Evolutionary conservation across 30 jellyfish, hydroid and myxozoan genomes (phyloP).

Genomic region (Turritopsis rubra): DNA sequence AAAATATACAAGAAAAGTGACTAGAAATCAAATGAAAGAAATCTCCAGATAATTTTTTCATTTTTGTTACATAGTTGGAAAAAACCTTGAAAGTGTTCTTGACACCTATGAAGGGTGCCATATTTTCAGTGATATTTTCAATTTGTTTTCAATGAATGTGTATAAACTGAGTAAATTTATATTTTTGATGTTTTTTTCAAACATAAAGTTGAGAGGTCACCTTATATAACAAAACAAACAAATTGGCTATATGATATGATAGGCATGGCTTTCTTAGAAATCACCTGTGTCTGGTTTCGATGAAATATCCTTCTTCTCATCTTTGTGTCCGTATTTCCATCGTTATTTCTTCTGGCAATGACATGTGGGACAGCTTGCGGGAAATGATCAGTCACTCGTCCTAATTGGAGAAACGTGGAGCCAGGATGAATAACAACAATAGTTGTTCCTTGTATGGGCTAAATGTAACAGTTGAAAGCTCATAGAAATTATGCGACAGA

Average conservation of each 20-base stretch:
- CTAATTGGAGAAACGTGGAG: constrained; percentile 71
- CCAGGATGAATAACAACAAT: constrained; percentile 95
- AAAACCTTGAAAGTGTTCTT: no score
- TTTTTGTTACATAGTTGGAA: no score
- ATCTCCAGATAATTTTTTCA: neutral
- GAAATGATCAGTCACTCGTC: constrained; percentile 96
- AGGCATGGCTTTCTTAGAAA: neutral
- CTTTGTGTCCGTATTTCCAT: neutral
- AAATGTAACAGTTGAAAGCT: neutral
- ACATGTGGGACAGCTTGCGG: constrained; percentile 93
- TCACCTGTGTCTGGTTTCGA: neutral
- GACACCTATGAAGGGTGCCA: no score
- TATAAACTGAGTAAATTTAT: no score
- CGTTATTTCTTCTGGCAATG: constrained; percentile 54
- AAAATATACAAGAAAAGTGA: neutral
- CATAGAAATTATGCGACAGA: neutral
- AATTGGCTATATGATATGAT: no score
- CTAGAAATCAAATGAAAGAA: neutral
- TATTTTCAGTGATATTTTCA: no score
- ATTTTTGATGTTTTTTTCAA: no score
- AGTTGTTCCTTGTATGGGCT: constrained; percentile 98
- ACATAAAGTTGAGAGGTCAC: no score
- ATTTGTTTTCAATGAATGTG: no score
- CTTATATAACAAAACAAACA: neutral
- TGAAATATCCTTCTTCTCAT: neutral